Base-by-base conservation (phyloP, 2,113 vertebrate genomes). In the Charina bottae region DNA sequence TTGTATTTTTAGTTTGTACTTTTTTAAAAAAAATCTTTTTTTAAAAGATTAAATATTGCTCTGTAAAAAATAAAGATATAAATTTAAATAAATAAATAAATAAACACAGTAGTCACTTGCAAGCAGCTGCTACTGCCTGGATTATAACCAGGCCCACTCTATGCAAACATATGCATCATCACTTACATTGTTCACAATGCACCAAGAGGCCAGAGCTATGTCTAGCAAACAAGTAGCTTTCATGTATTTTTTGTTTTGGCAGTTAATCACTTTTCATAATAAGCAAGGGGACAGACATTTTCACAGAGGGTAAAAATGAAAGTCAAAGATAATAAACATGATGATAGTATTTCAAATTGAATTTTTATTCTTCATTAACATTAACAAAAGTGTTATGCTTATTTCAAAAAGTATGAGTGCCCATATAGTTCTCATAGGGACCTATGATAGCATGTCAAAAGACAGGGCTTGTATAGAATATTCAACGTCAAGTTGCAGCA, bases 401-500 rank as follows among this genome's bases (percentile, higher is more conserved):
- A 49, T 68, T 92, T 24, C 59, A 11, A 49, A 56, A 78, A 90
- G 6, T 0, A 68, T n/a, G 19, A 1, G 4, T 8, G 84, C 7
- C 8, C 0, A 17, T 93, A 88, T 21, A 68, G 13, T 62, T 85
- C 33, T 91, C 60, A 24, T 21, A 91, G 62, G 55, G 90, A 78
- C 42, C 88, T 56, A 56, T 6, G 62, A 42, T 21, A 9, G 19
- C n/a, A 54, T 90, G 83, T 7, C 56, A 90, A 33, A 2, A 62
- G n/a, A 23, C 24, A 84, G 83, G 54, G 78, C 53, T 83, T 93
- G 60, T 33, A 93, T 24, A 83, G 9, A 10, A 28, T 54, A 49
- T 26, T 87, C 37, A 68, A 92, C 60, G 53, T 90, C 88, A 54
- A 90, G 83, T 54, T 83, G 56, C 83, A 87, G 21, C 59, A 62